Evolutionary conservation across 2,113 vertebrate species (phyloP).

Genomic region (Colistium nudipinnis): DNA sequence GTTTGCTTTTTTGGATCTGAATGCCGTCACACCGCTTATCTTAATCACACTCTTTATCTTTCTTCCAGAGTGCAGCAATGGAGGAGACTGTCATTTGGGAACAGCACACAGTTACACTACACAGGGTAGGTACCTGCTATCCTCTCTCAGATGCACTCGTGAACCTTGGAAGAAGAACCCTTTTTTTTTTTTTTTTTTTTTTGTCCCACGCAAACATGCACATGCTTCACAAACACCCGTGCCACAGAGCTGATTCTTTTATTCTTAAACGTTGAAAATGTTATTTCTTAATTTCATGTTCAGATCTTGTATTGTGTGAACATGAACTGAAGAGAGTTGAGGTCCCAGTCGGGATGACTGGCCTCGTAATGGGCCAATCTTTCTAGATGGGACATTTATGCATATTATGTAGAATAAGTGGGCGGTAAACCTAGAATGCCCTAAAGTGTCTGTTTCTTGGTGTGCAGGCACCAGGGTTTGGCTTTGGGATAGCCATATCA

Average conservation of each 20-base stretch:
- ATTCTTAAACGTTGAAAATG: too few relatives aligned
- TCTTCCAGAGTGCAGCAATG: conserved; percentile 93
- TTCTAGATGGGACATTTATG: not conserved
- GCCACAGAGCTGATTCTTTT: too few relatives aligned
- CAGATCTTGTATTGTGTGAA: too few relatives aligned
- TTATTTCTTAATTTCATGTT: too few relatives aligned
- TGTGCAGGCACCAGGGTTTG: conserved; percentile 94
- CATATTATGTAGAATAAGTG: not conserved
- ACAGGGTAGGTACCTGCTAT: conserved; percentile 88
- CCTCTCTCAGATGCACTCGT: conserved; percentile 46
- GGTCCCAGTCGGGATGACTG: not conserved
- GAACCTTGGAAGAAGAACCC: too few relatives aligned
- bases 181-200: not conserved
- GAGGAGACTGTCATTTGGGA: conserved; percentile 99
- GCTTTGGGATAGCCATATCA: conserved; percentile 98
- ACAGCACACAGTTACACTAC: conserved; percentile 99
- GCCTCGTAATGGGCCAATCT: not conserved
- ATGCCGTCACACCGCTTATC: conserved; percentile 3
- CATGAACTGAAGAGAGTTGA: not conserved
- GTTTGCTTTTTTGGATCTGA: not conserved
- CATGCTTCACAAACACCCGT: too few relatives aligned
- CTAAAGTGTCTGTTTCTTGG: conserved; percentile 23
- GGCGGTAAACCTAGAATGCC: not conserved
- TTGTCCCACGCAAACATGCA: too few relatives aligned
- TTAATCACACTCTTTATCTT: conserved; percentile 39